Evolutionary conservation across 2,888 invertebrate species (phyloP).

Genomic region (Galerucella nymphaeae): DNA sequence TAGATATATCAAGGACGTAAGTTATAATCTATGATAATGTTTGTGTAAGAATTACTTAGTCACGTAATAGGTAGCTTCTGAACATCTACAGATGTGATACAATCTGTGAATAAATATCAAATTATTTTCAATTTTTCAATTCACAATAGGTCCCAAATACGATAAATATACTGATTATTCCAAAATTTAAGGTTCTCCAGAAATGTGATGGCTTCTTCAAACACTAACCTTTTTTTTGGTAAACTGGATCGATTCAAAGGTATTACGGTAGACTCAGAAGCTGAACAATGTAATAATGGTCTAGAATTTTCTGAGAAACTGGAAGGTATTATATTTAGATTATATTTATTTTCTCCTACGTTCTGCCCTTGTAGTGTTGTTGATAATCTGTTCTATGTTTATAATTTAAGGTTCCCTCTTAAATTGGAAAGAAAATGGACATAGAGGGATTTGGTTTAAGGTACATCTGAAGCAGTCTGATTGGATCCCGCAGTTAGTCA

Average conservation of each 20-base stretch:
- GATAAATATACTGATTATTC: background rate
- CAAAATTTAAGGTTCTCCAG: conserved; percentile 1
- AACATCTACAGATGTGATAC: no score
- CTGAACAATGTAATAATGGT: conserved; percentile 69
- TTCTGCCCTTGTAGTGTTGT: no score
- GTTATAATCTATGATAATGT: background rate
- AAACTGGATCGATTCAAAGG: conserved; percentile 76
- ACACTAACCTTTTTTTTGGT: conserved; percentile 64
- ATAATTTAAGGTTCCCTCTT: conserved; percentile 73
- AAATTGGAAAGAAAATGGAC: conserved; percentile 73
- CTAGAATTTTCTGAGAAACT: conserved; percentile 69
- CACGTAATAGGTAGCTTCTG: no score
- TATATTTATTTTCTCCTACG: background rate
- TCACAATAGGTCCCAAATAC: no score
- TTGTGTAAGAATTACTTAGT: background rate
- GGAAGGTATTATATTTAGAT: conserved; percentile 66
- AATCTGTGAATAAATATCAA: no score
- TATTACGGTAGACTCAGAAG: conserved; percentile 75
- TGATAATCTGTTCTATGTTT: background rate
- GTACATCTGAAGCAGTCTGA: conserved; percentile 76
- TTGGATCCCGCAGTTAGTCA: conserved; percentile 81
- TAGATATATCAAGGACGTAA: conserved; percentile 19
- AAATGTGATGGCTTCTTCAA: conserved; percentile 2
- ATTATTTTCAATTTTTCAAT: no score
- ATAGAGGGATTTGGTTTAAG: conserved; percentile 84